Base-by-base conservation (phyloP, 2,113 vertebrate genomes). In the Bos javanicus region DNA sequence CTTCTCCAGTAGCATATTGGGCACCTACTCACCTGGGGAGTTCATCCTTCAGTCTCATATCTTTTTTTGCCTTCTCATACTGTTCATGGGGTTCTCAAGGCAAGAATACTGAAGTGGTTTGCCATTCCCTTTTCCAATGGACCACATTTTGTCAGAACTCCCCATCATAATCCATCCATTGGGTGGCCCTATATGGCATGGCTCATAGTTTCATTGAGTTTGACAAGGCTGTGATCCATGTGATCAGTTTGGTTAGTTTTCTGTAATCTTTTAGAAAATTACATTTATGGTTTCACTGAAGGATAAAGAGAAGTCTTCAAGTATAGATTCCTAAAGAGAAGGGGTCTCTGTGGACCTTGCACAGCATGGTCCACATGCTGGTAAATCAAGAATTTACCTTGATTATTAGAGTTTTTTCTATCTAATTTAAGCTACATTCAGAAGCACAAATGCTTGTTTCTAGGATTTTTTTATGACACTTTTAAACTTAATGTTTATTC, bases 401-500 rank as follows among this genome's bases (percentile, higher is more conserved):
- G 62, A 90, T 62, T 91, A 94, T 54, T 89, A 52, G 50, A 52
- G 80, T 85, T 97, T 80, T 92, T 92, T 43, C 81, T 57, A 19
- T n/a, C 39, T 81, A 82, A 78, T 86, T 92, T 78, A 83, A 92
- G 28, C 46, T 80, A 85, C 23, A 85, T 21, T 85, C n/a, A 50
- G 76, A 84, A 96, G 30, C 46, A 90, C 23, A 89, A 82, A 93
- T 50, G 39, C 48, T 82, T 94, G 43, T 90, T 96, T 94, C 82
- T 43, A 28, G 39, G n/a, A 50, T 52, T 86, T 90, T 92, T 67
- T 60, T 50, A 67, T 54, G 50, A 67, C 26, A 83, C 54, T 90
- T 67, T 23, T 43, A 85, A 97, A 90, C 56, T 85, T 89, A 62
- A 86, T 93, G 56, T 91, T 93, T 96, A 95, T 94, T 97, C 56